Conservation (phyloP, 2,888 invertebrate species). For the Phengaris alcon region DNA sequence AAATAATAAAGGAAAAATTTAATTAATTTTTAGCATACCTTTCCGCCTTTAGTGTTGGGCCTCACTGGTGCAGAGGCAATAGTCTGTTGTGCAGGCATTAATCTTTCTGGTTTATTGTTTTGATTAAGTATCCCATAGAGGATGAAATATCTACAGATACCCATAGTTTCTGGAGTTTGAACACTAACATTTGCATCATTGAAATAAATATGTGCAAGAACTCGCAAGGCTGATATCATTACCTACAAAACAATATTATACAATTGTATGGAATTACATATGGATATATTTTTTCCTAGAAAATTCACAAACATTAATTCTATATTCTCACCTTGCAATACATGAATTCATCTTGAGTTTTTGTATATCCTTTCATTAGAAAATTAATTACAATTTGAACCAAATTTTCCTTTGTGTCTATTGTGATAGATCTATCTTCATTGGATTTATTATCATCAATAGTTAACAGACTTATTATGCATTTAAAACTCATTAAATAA, state of each 20-base stretch:
- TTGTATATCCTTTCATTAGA: slow-evolving; percentile 56
- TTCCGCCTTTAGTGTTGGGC: slow-evolving; percentile 78
- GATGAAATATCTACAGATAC: slow-evolving; percentile 78
- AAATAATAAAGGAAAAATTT: too few relatives aligned
- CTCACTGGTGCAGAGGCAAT: slow-evolving; percentile 74
- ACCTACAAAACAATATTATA: slow-evolving; percentile 57
- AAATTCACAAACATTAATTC: too few relatives aligned
- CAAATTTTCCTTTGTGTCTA: slow-evolving; percentile 57
- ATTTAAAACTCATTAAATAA: slow-evolving; percentile 58
- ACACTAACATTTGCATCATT: slow-evolving; percentile 54
- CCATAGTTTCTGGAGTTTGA: slow-evolving; percentile 75
- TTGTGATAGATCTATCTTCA: slow-evolving; percentile 39
- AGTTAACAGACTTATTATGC: slow-evolving; percentile 52
- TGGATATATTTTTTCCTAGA: too few relatives aligned
- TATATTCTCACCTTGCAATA: slow-evolving; percentile 68
- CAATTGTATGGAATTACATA: not conserved
- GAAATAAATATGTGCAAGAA: slow-evolving; percentile 64
- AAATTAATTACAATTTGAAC: slow-evolving; percentile 60
- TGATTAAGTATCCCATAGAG: slow-evolving; percentile 71
- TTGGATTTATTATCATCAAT: slow-evolving; percentile 51
- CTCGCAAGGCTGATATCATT: slow-evolving; percentile 67
- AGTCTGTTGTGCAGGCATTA: slow-evolving; percentile 81
- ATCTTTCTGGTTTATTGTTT: slow-evolving; percentile 66
- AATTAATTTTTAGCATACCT: slow-evolving; percentile 55
- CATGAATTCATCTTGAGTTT: slow-evolving; percentile 64